Evolutionary conservation across 37 sponge, comb jelly and placozoan genomes (phyloP), one percentile per base, ranked within the genome.

Genomic region (Halisarca cf. caerulea): DNA sequence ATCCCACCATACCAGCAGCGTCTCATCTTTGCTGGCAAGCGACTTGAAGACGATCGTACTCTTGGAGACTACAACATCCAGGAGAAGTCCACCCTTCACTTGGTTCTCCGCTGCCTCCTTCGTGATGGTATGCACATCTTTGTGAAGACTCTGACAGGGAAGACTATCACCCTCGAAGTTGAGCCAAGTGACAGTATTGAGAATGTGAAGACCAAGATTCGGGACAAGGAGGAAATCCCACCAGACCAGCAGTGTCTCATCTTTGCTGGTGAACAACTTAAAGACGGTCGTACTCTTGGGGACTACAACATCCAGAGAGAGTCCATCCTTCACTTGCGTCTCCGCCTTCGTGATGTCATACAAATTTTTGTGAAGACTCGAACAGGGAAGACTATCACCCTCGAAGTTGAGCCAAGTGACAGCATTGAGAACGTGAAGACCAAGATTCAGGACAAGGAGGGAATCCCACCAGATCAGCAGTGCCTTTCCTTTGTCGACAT

Each of bases 291-390:
- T n/a, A 98, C 99, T 27, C 90, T 98, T 77, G 82, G 90, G 35
- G 97, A 96, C 88, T 98, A 98, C 94, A 98, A 98, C 87, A 96
- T 98, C 77, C 96, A 98, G 79, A 94, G 90, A 58, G 99, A 98
- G 83, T 83, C 91, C 59, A 98, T 96, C 32, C 93, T 98, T 58
- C 99, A 94, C 58, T 85, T 96, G 25, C 93, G 93, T 41, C 87
- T 98, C 24, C 89, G 96, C 58, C 94, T 95, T 14, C 88, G 92
- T 57, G 92, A 92, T 80, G 86, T 86, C 37, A 91, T 91, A 88
- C 88, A 91, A 73, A 91, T 91, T 42, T 91, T 88, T 68, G 92
- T 91, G 39, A 88, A 88, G 80, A 86, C 87, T 58, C 82, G 89
- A 77, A 86, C 94, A 59, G 90, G 97, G 36, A 86, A 95, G 78